Evolutionary conservation across 2,797 vertebrate species (phyloP).

Genomic region (Crenuchus spilurus): DNA sequence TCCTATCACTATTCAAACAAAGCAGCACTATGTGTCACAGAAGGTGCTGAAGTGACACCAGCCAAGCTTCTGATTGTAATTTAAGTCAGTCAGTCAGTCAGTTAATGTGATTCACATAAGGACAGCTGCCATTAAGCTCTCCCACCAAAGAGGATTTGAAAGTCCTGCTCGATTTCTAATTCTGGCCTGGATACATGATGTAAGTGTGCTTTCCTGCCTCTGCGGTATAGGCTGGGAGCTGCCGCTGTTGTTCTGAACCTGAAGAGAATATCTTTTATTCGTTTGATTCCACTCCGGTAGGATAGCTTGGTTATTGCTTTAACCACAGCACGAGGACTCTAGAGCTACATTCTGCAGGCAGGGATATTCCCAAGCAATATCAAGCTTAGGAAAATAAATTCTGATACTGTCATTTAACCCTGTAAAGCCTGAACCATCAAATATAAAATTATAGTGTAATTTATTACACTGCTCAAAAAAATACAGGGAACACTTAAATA

Average conservation of each 20-base stretch:
- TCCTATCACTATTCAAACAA: neutral
- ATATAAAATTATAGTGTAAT: no score
- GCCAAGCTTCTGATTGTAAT: conserved; percentile 19
- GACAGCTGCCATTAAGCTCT: conserved; percentile 21
- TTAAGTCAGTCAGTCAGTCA: conserved; percentile 34
- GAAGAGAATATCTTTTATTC: conserved; percentile 34
- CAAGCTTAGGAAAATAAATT: no score
- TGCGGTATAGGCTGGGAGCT: conserved; percentile 24
- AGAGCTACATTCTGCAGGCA: neutral
- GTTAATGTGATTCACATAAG: conserved; percentile 43
- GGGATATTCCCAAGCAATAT: no score
- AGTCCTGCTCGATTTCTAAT: conserved; percentile 29
- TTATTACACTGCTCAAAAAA: no score
- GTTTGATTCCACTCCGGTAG: conserved; percentile 14
- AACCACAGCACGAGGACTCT: conserved; percentile 2
- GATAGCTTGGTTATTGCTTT: conserved; percentile 11
- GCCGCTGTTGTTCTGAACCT: conserved; percentile 7
- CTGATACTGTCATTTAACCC: no score
- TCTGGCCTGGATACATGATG: conserved; percentile 22
- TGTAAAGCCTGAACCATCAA: no score
- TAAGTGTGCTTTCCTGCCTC: conserved; percentile 22
- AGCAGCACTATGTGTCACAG: neutral
- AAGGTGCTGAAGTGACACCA: neutral
- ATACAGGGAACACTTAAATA: no score
- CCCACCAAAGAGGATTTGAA: conserved; percentile 42